phyloP scores from a whole-genome alignment of 2,113 vertebrate species.

The Bambusicola thoracicus region DNA sequence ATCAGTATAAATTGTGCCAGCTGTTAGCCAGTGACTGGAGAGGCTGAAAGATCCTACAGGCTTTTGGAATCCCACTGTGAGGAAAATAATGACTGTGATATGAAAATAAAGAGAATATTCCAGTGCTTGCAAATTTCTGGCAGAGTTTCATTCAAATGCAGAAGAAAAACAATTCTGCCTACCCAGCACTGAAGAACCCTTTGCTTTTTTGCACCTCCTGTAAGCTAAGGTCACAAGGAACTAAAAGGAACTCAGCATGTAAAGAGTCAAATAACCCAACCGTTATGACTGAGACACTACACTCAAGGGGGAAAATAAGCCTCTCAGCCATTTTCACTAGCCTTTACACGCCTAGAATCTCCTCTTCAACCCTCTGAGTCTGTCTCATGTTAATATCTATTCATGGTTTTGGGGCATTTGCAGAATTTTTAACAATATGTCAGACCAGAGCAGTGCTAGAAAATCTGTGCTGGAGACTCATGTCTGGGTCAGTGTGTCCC shows the following conservation, averaged over 20 bases:
- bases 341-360: neutral
- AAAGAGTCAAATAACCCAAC: conserved; percentile 41
- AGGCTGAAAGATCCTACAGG: neutral
- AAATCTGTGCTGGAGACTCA: neutral
- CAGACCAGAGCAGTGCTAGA: neutral
- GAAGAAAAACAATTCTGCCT: conserved; percentile 45
- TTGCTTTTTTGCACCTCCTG: neutral
- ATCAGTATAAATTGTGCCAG: neutral
- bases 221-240: neutral
- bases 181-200: conserved; percentile 7
- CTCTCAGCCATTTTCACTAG: conserved; percentile 18
- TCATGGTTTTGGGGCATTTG: neutral
- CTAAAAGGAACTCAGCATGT: conserved; percentile 15
- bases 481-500: neutral
- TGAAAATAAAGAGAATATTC: conserved; percentile 52
- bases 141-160: conserved; percentile 46
- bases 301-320: conserved; percentile 15
- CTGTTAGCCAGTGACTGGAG: neutral
- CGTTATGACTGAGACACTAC: neutral
- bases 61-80: conserved; percentile 6
- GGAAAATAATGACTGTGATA: conserved; percentile 52
- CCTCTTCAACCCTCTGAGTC: neutral
- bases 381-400: neutral
- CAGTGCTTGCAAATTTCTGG: conserved; percentile 31
- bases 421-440: neutral